These are phyloP conservation scores for Muricea muricata DNA, from an alignment of 92 coral and sea anemone species.

Conservation along the genomic window DNA sequence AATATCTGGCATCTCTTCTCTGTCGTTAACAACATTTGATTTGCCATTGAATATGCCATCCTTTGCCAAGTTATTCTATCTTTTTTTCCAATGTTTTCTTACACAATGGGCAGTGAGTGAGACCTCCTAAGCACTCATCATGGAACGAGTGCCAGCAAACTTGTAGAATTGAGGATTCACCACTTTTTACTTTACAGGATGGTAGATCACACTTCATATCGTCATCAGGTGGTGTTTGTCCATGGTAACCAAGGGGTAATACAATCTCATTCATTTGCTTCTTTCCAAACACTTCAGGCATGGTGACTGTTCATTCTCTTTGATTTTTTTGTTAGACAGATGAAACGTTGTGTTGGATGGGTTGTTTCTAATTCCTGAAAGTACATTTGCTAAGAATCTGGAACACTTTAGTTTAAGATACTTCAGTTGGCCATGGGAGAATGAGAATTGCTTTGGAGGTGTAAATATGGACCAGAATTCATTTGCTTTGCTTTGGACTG, in stretches of 20 bases:
- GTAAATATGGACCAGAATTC: slow-evolving; percentile 45
- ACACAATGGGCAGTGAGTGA: slow-evolving; percentile 52
- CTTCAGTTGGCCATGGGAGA: slow-evolving; percentile 49
- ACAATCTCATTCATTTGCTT: slow-evolving; percentile 15
- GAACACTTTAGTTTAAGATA: slow-evolving; percentile 53
- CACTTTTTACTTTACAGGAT: slow-evolving; percentile 12
- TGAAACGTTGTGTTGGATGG: not conserved
- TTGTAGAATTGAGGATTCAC: slow-evolving; percentile 16
- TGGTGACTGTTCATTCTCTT: slow-evolving; percentile 3
- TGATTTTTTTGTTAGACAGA: not conserved
- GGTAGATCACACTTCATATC: slow-evolving; percentile 58
- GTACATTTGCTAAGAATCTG: slow-evolving; percentile 38
- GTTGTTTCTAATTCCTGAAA: not conserved
- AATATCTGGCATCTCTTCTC: too few species aligned
- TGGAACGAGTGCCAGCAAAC: slow-evolving; percentile 71
- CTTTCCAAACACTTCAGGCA: slow-evolving; percentile 48
- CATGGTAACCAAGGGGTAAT: slow-evolving; percentile 60
- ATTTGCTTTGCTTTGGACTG: slow-evolving; percentile 56
- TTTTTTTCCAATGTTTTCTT: slow-evolving; percentile 33
- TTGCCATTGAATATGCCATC: slow-evolving; percentile 3
- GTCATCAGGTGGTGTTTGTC: slow-evolving; percentile 40
- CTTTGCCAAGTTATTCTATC: slow-evolving; percentile 49
- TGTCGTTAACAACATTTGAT: not conserved
- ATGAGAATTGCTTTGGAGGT: slow-evolving; percentile 43
- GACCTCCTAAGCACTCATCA: slow-evolving; percentile 26